phyloP scores from a whole-genome alignment of 2,888 invertebrate genomes.

The Melolontha melolontha region DNA sequence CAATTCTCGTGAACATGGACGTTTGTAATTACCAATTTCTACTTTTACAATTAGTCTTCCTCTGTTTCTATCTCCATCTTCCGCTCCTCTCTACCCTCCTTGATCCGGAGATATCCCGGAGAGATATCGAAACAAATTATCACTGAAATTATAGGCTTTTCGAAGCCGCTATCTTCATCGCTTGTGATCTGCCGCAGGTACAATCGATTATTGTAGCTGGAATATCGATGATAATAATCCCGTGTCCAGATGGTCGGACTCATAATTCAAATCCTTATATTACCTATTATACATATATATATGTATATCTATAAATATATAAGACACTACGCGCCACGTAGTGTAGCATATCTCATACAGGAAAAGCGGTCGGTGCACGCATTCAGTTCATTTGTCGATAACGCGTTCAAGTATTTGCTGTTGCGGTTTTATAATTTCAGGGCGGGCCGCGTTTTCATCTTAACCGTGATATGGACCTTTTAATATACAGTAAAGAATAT shows the following conservation, averaged over 20 bases:
- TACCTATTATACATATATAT: constrained; percentile 37
- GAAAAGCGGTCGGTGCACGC: constrained; percentile 3
- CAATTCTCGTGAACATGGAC: too few species aligned
- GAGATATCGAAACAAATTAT: constrained; percentile 66
- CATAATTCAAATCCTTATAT: constrained; percentile 64
- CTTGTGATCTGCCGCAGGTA: constrained; percentile 62
- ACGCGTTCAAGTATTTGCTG: constrained; percentile 50
- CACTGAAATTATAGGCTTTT: constrained; percentile 66
- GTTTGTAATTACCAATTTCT: too few species aligned
- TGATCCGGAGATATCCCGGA: constrained; percentile 55
- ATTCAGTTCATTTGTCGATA: constrained; percentile 41
- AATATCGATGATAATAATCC: constrained; percentile 63
- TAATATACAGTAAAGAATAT: constrained; percentile 9
- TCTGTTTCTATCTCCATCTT: too few species aligned
- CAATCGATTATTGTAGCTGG: constrained; percentile 64
- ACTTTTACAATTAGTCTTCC: too few species aligned
- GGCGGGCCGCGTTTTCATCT: constrained; percentile 53
- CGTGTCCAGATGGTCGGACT: constrained; percentile 58
- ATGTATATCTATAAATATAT: too few species aligned
- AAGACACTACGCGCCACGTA: too few species aligned
- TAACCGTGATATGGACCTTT: constrained; percentile 26
- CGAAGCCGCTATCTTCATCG: constrained; percentile 66
- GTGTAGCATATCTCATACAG: background rate
- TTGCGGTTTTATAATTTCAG: constrained; percentile 62
- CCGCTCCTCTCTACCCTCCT: background rate